Evolutionary conservation across 2,797 vertebrate species (phyloP).

Genomic region (Steatocranus sp.): DNA sequence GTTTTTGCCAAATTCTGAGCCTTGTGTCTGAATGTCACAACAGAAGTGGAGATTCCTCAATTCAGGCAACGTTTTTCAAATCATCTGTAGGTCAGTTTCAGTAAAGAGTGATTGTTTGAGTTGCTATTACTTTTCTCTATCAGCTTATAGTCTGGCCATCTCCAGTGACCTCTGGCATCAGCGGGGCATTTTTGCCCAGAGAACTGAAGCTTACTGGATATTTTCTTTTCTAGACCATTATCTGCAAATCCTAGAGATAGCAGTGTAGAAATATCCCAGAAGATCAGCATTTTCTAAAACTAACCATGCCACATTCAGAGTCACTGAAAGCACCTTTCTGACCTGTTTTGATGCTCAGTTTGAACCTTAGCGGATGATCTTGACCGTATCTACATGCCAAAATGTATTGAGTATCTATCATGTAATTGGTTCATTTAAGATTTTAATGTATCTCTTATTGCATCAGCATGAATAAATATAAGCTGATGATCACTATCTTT

Average conservation of each 20-base stretch:
- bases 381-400: not conserved
- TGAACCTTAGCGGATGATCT: not conserved
- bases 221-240: not conserved
- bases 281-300: not conserved
- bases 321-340: not conserved
- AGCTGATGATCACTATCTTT: not conserved
- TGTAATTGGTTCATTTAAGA: not conserved
- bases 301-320: rapidly evolving
- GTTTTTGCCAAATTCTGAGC: not conserved
- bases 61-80: not conserved
- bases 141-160: not conserved
- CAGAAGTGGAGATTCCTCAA: not conserved
- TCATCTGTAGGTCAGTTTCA: not conserved
- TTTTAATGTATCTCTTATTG: not conserved
- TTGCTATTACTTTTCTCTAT: not conserved
- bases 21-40: not conserved
- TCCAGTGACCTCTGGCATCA: not conserved
- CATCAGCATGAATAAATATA: not conserved
- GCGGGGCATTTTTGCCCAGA: not conserved
- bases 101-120: not conserved
- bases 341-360: not conserved
- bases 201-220: not conserved
- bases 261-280: not conserved
- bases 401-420: not conserved
- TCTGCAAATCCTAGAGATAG: rapidly evolving